These are phyloP conservation scores for Lineus longissimus DNA, from an alignment of 1,140 invertebrate genomes.

Conservation along the genomic window DNA sequence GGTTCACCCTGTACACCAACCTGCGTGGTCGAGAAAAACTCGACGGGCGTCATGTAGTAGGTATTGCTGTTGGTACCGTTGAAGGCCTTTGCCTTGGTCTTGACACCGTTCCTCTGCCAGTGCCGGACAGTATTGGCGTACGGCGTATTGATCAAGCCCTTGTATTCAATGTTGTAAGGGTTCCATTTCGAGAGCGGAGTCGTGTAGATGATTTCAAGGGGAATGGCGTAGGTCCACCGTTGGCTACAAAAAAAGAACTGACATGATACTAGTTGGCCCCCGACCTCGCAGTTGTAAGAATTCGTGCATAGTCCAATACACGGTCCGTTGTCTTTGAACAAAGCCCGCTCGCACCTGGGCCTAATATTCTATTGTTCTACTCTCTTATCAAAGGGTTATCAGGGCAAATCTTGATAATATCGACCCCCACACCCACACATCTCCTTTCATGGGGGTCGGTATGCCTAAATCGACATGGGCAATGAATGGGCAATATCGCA, in stretches of 20 bases:
- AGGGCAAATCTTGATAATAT: too few relatives aligned
- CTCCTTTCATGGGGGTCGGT: too few relatives aligned
- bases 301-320: neutral
- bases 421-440: neutral
- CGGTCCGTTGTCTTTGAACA: too few relatives aligned
- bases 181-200: slow-evolving; percentile 40
- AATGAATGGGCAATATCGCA: too few relatives aligned
- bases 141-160: neutral
- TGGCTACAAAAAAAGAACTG: neutral
- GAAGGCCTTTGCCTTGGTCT: slow-evolving; percentile 25
- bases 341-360: too few relatives aligned
- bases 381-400: too few relatives aligned
- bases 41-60: slow-evolving; percentile 29
- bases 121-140: neutral
- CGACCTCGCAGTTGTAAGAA: neutral
- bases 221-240: slow-evolving; percentile 33
- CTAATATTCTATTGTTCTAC: neutral
- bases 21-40: slow-evolving; percentile 30
- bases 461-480: too few relatives aligned
- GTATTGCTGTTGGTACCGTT: slow-evolving; percentile 25
- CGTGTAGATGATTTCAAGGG: slow-evolving; percentile 38
- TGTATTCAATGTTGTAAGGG: slow-evolving; percentile 29
- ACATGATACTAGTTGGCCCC: neutral
- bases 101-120: slow-evolving; percentile 23
- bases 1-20: neutral